phyloP scores from a whole-genome alignment of 1,140 invertebrate species.

The Ephestia elutella region DNA sequence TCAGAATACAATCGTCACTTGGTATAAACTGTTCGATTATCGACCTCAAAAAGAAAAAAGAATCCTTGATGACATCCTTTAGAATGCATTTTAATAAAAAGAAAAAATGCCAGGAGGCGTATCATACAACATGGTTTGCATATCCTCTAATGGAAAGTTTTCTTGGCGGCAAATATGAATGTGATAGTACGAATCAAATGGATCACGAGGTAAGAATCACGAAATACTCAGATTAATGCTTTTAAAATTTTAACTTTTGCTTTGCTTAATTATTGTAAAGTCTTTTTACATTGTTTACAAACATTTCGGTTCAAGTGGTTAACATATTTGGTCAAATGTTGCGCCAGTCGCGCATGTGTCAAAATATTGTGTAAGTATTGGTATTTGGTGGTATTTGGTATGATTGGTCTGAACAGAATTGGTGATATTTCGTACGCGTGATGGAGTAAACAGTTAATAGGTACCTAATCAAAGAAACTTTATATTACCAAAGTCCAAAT shows the following conservation, averaged over 20 bases:
- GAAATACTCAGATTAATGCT: background rate
- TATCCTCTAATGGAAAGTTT: constrained; percentile 58
- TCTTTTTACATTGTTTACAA: background rate
- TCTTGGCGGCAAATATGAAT: constrained; percentile 57
- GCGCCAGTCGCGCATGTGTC: constrained; percentile 1
- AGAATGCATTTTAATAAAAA: constrained; percentile 50
- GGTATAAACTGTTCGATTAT: constrained; percentile 44
- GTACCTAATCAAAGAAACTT: no score
- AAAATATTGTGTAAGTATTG: background rate
- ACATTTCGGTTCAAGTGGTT: background rate
- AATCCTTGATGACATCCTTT: constrained; percentile 59
- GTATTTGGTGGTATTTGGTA: background rate
- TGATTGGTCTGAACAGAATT: background rate
- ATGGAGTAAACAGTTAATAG: background rate
- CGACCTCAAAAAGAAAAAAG: constrained; percentile 60
- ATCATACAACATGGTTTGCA: constrained; percentile 51
- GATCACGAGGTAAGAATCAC: constrained; percentile 34
- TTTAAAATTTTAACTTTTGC: no score
- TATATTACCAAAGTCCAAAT: no score
- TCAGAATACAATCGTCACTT: constrained; percentile 45
- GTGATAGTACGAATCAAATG: constrained; percentile 45
- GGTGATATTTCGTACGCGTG: background rate
- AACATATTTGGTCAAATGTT: constrained; percentile 4
- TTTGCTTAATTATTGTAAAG: no score
- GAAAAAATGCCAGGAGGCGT: constrained; percentile 38